These are phyloP conservation scores for Eilema sororculum DNA, from an alignment of 2,888 invertebrate genomes.

Conservation along the genomic window DNA sequence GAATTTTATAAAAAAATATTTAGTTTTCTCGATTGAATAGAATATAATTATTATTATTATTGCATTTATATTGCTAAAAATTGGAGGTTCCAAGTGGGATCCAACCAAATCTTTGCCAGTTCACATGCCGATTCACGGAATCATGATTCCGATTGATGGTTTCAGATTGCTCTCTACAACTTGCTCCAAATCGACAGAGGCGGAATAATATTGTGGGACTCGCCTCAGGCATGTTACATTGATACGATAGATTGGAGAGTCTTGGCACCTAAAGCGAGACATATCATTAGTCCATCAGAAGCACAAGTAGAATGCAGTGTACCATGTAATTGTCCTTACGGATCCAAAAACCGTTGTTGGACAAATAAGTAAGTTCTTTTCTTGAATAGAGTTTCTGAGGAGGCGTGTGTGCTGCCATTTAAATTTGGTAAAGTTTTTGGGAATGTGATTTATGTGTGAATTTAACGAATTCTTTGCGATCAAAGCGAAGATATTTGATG, in stretches of 20 bases:
- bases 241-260: slow-evolving; percentile 79
- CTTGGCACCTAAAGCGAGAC: slow-evolving; percentile 70
- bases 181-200: slow-evolving; percentile 93
- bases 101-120: too few relatives aligned
- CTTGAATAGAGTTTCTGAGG: background rate
- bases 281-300: slow-evolving; percentile 65
- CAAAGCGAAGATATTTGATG: background rate
- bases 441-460: too few relatives aligned
- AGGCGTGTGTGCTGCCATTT: too few relatives aligned
- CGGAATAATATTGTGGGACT: slow-evolving; percentile 92
- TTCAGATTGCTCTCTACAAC: slow-evolving; percentile 91
- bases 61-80: too few relatives aligned
- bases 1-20: too few relatives aligned
- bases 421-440: too few relatives aligned
- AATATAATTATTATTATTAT: too few relatives aligned
- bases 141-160: background rate
- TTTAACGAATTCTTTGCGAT: background rate
- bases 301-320: slow-evolving; percentile 58
- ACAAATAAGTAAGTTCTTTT: slow-evolving; percentile 65
- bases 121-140: background rate
- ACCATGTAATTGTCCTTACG: slow-evolving; percentile 64
- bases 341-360: slow-evolving; percentile 74
- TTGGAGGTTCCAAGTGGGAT: too few relatives aligned
- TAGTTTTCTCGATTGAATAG: too few relatives aligned
- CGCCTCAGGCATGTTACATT: slow-evolving; percentile 92